These are phyloP conservation scores for Takifugu ocellatus DNA, from an alignment of 2,797 vertebrate species.

Conservation along the genomic window DNA sequence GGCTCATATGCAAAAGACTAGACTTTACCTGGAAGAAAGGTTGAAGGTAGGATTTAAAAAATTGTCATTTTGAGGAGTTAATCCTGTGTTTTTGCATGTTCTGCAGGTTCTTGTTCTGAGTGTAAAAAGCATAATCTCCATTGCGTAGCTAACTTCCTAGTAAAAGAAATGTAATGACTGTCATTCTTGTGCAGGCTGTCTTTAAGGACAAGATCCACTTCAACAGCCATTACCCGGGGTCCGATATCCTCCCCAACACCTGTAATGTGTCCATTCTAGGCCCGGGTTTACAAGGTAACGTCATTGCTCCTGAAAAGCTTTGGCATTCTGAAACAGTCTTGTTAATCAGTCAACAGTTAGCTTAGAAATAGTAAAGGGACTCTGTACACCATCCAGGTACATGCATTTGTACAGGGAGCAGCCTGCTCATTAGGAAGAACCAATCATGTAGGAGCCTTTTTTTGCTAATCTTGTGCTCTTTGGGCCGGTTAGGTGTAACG, in stretches of 20 bases:
- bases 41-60: conserved; percentile 74
- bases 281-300: conserved; percentile 81
- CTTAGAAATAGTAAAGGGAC: too few species aligned
- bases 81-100: not conserved
- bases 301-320: too few species aligned
- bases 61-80: too few species aligned
- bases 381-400: too few species aligned
- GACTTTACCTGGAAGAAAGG: conserved; percentile 84
- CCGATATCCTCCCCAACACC: conserved; percentile 87
- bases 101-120: not conserved
- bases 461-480: too few species aligned
- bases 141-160: too few species aligned
- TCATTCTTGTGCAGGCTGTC: conserved; percentile 66
- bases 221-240: conserved; percentile 82
- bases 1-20: conserved; percentile 79
- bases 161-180: not conserved
- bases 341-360: too few species aligned
- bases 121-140: not conserved
- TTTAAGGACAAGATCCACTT: conserved; percentile 83
- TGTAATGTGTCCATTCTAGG: conserved; percentile 90
- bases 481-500: too few species aligned
- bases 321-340: too few species aligned
- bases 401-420: too few species aligned
- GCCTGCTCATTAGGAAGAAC: too few species aligned
- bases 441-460: too few species aligned